These are phyloP conservation scores for Trochalopteron elliotii DNA, from an alignment of 2,113 vertebrate species.

Conservation along the genomic window DNA sequence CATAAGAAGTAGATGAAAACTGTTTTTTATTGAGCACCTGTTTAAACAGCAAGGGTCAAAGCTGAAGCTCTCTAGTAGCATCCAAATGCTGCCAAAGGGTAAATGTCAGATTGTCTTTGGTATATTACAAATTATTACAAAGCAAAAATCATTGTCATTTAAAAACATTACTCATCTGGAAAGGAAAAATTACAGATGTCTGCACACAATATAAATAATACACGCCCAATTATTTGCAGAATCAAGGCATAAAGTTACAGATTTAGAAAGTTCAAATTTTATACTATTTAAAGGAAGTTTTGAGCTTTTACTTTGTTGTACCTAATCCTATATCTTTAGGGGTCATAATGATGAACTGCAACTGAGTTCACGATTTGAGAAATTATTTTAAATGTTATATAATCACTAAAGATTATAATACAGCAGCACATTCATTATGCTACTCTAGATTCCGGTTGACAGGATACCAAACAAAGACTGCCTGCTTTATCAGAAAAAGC, in stretches of 20 bases:
- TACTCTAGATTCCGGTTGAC: not conserved
- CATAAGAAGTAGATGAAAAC: not conserved
- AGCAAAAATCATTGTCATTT: not conserved
- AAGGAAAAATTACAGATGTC: not conserved
- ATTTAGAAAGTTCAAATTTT: not conserved
- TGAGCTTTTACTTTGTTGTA: not conserved
- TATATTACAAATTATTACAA: not conserved
- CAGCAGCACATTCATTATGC: not conserved
- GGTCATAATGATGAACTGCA: not conserved
- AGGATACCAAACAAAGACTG: not conserved
- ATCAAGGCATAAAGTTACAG: not conserved
- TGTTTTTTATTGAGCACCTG: not conserved
- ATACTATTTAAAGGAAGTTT: not conserved
- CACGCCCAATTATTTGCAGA: not conserved
- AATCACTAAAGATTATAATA: not conserved
- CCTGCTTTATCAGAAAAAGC: slow-evolving; percentile 3
- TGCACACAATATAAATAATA: not conserved
- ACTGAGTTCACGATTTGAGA: not conserved
- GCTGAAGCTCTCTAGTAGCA: not conserved
- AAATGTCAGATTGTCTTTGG: not conserved
- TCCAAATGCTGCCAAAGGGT: not conserved
- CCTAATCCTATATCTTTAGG: not conserved
- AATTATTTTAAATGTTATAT: not conserved
- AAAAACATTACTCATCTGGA: not conserved
- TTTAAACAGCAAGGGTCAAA: not conserved